Evolutionary conservation across 2,888 invertebrate species (phyloP).

Genomic region (Macroteleia sp.): DNA sequence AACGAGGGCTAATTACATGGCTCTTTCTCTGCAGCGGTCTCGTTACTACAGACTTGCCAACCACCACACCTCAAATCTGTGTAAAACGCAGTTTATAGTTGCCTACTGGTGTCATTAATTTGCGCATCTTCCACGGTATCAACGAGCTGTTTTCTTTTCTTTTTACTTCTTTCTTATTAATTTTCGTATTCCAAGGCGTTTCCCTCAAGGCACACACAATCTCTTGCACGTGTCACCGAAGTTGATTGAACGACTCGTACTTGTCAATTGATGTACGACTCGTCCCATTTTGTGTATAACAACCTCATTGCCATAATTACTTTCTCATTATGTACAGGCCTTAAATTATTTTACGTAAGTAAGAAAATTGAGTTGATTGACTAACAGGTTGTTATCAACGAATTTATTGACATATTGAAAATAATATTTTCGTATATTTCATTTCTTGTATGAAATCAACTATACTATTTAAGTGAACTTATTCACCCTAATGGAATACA

Average conservation of each 20-base stretch:
- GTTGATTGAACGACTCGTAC: slow-evolving; percentile 47
- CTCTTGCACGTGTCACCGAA: slow-evolving; percentile 51
- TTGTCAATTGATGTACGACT: slow-evolving; percentile 49
- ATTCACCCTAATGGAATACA: no score
- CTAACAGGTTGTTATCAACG: slow-evolving; percentile 2
- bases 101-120: slow-evolving; percentile 76
- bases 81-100: slow-evolving; percentile 69
- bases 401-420: slow-evolving; percentile 11
- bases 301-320: slow-evolving; percentile 53
- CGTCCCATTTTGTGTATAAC: slow-evolving; percentile 30
- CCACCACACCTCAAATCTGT: slow-evolving; percentile 42
- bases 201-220: slow-evolving; percentile 29
- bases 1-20: slow-evolving; percentile 82
- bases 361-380: slow-evolving; percentile 28
- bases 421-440: no score
- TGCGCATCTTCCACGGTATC: slow-evolving; percentile 72
- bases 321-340: slow-evolving; percentile 30
- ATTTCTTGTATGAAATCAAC: no score
- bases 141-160: slow-evolving; percentile 35
- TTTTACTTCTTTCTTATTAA: neutral
- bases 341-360: slow-evolving; percentile 50
- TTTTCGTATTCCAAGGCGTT: slow-evolving; percentile 21
- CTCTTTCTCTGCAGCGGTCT: slow-evolving; percentile 52
- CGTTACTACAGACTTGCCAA: slow-evolving; percentile 22
- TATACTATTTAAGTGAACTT: no score